Conservation (phyloP, 2,888 invertebrate species). For the Rhagonycha fulva region DNA sequence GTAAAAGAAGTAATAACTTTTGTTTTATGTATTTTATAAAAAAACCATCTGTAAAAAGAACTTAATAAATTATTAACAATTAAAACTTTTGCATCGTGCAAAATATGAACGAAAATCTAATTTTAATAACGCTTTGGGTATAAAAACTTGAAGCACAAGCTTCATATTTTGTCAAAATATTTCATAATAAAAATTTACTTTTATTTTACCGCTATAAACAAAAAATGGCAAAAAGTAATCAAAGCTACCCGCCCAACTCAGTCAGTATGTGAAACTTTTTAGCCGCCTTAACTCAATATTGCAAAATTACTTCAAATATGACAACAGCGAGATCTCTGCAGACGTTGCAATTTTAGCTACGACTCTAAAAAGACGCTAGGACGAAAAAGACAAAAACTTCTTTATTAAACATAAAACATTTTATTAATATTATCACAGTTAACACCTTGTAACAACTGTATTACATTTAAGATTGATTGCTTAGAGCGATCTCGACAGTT, state of each 20-base stretch:
- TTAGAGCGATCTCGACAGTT: slow-evolving; percentile 25
- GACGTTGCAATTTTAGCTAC: not conserved
- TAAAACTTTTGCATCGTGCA: not conserved
- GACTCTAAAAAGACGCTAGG: not conserved
- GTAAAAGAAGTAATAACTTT: not conserved
- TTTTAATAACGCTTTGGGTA: not conserved
- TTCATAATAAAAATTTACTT: slow-evolving; percentile 13
- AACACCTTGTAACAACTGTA: slow-evolving; percentile 31
- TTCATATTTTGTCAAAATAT: not conserved
- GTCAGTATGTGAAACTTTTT: slow-evolving; percentile 15
- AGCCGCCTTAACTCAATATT: slow-evolving; percentile 19
- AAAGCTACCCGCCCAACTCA: slow-evolving; percentile 9
- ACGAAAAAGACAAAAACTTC: slow-evolving; percentile 4
- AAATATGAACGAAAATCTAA: not conserved
- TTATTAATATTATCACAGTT: slow-evolving; percentile 32
- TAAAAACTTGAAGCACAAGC: not conserved
- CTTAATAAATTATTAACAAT: not conserved
- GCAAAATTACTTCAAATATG: slow-evolving; percentile 23
- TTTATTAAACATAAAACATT: slow-evolving; percentile 27
- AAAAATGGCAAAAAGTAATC: slow-evolving; percentile 26
- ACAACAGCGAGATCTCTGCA: slow-evolving; percentile 7
- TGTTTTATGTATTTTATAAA: not conserved
- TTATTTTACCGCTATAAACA: slow-evolving; percentile 17
- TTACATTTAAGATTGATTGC: slow-evolving; percentile 30
- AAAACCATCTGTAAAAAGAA: not conserved